Evolutionary conservation across 2,113 vertebrate species (phyloP), one percentile per base, ranked within the genome.

Genomic region (Indri indri): DNA sequence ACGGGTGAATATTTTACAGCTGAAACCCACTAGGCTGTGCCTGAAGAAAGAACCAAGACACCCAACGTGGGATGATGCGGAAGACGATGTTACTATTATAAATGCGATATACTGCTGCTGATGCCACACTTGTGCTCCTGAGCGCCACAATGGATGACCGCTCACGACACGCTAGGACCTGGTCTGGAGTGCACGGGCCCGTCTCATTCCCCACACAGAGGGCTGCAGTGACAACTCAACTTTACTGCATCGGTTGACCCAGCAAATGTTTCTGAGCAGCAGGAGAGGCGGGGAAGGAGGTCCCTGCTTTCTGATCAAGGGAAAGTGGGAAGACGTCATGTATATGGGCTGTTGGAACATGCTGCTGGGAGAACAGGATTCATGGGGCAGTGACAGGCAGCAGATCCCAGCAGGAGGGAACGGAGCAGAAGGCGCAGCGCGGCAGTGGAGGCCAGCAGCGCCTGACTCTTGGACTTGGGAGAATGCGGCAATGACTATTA

Each of bases 41-140:
- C 25, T 54, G 2, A 90, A 54, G n/a, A 92, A 89, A 27, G 61
- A 88, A 63, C 2, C 25, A 11, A 50, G 82, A 45, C 17, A 30
- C 17, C 8, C 3, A 47, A 76, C 6, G 30, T 34, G 20, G n/a
- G 70, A 71, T 5, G 42, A 30, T 57, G 52, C 71, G 13, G 32
- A 30, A 57, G 61, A 80, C 8, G 11, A 34, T 2, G 70, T 22
- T 32, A 50, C 57, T 34, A n/a, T 6, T 70, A 68, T 45, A 25
- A 54, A 54, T 17, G 7, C 63, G 50, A 37, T 5, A 9, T 30
- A 61, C 11, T 40, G 45, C 79, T 27, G 8, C 3, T 37, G 40
- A 18, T 0, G 0, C 32, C 3, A 0, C 57, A 68, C 74, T 50
- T 23, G 27, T 2, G 47, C 65, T 74, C 73, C 42, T 45, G 3